phyloP scores from a whole-genome alignment of 1,140 invertebrate species.

The Drosophila melanica region DNA sequence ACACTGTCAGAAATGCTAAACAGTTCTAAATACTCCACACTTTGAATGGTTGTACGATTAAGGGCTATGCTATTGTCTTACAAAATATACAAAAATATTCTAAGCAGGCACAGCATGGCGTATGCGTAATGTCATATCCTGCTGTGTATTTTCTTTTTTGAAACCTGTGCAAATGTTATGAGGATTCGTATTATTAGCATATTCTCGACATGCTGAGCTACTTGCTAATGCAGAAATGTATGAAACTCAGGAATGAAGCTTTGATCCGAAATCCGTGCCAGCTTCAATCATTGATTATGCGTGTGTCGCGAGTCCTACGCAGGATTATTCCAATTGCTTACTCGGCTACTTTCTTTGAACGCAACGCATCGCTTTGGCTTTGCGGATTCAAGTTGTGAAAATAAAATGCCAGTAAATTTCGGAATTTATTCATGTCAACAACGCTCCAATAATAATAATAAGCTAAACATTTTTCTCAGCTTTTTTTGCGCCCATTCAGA shows the following conservation, averaged over 20 bases:
- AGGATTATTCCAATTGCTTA: constrained; percentile 4
- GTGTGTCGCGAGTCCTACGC: constrained; percentile 19
- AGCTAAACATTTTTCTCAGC: constrained; percentile 10
- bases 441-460: constrained; percentile 40
- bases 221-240: constrained; percentile 77
- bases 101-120: constrained; percentile 24
- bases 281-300: constrained; percentile 68
- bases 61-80: constrained; percentile 43
- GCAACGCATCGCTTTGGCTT: constrained; percentile 15
- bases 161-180: neutral
- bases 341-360: neutral
- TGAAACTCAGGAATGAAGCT: constrained; percentile 45
- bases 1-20: constrained; percentile 15
- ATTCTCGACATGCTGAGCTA: constrained; percentile 67
- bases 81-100: constrained; percentile 28
- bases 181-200: constrained; percentile 58
- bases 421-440: constrained; percentile 70
- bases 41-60: constrained; percentile 35
- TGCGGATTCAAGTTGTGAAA: constrained; percentile 36
- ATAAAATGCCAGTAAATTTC: constrained; percentile 52
- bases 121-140: constrained; percentile 26
- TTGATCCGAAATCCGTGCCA: constrained; percentile 46
- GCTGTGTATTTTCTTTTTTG: constrained; percentile 3
- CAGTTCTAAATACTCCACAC: constrained; percentile 21
- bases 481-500: neutral